These are phyloP conservation scores for Ascidia mentula DNA, from an alignment of 23 tunicate genomes.

Conservation along the genomic window DNA sequence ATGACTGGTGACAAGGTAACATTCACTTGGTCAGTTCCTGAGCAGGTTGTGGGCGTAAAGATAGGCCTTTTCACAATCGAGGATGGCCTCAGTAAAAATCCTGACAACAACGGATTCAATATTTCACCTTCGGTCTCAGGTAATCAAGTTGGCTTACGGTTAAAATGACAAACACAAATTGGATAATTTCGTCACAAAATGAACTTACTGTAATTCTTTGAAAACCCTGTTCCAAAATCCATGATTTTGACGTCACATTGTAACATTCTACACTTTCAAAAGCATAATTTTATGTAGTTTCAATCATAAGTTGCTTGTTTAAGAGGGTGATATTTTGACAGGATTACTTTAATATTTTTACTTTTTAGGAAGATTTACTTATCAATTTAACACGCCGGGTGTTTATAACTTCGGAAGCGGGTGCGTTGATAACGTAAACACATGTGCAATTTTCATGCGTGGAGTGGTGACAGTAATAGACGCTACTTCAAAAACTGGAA, in stretches of 20 bases:
- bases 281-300: too few relatives aligned
- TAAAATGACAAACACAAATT: too few relatives aligned
- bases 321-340: too few relatives aligned
- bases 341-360: not conserved
- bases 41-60: constrained; percentile 1
- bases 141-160: too few relatives aligned
- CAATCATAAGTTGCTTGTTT: too few relatives aligned
- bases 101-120: constrained; percentile 42
- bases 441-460: constrained; percentile 48
- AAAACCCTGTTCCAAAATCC: too few relatives aligned
- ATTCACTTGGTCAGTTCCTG: constrained; percentile 55
- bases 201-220: too few relatives aligned
- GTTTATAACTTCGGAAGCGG: constrained; percentile 44
- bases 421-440: constrained; percentile 12
- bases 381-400: constrained; percentile 50
- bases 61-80: constrained; percentile 32
- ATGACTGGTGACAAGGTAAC: constrained; percentile 53
- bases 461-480: constrained; percentile 37
- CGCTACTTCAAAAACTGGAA: not conserved
- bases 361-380: constrained; percentile 22
- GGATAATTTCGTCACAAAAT: too few relatives aligned
- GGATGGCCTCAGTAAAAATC: constrained; percentile 4
- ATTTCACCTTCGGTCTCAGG: constrained; percentile 19
- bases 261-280: too few relatives aligned
- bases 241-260: too few relatives aligned